Base-by-base conservation (phyloP, 1,140 invertebrate genomes). In the Trichomalopsis sarcophagae region DNA sequence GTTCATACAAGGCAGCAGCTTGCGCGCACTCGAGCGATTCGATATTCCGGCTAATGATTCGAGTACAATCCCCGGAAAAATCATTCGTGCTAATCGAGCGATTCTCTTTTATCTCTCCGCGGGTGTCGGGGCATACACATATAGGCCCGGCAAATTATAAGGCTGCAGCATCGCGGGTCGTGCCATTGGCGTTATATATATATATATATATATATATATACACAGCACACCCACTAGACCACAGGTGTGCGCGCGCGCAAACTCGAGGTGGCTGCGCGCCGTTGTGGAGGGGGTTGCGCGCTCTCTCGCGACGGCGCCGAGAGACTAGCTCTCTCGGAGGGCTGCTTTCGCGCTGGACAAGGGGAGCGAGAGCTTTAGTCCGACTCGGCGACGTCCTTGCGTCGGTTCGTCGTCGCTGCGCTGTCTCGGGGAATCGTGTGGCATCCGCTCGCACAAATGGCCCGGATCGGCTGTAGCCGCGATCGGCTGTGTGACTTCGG, bases 171-270 rank as follows among this genome's bases (percentile, higher is more conserved):
- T 44, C 40, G 40, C 27, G 27, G 27, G 40, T 44, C 40, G 40
- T 44, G 36, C 36, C 5, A 1, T 1, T 27, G 27, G 27, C 27
- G 27, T 27, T 27, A 27, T 27, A 27, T 27, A 27, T 27, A 33
- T 33, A 33, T 33, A 33, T 33, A 33, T 33, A 33, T 33, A 33
- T 33, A 33, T 33, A 33, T 33, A 27, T 36, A 36, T 36, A 36
- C 5, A 36, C 3, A 36, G 33, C 33, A 36, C 33, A 36, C 33
- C 2, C 5, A 0, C 27, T 36, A 36, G 33, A 27, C 30, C 27
- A 23, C 30, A 9, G 81, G 71, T 74, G 17, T 44, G 11, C 44
- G 82, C 76, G 82, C 82, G 40, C 77, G 78, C 78, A 80, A 44
- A 62, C 66, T 40, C 30, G 50, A 50, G 3, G 30, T 33, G 2